Evolutionary conservation across 2,888 invertebrate genomes (phyloP).

Genomic region (Phengaris alcon): DNA sequence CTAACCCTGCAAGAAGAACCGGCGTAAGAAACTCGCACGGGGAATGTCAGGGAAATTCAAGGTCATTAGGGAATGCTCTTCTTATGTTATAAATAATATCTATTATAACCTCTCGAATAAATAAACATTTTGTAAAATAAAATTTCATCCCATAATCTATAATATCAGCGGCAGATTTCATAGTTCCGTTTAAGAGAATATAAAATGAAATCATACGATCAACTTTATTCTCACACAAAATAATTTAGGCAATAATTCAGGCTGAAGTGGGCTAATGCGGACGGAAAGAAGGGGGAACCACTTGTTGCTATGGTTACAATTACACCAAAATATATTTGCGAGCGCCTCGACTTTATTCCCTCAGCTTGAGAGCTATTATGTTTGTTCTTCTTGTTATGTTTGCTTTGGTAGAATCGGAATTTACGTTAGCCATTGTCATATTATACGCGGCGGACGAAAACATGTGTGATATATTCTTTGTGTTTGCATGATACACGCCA

Average conservation of each 20-base stretch:
- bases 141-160: background rate
- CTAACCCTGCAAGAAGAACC: too few relatives aligned
- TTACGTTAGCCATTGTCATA: slow-evolving; percentile 21
- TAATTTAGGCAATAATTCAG: slow-evolving; percentile 61
- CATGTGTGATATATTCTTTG: slow-evolving; percentile 19
- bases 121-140: background rate
- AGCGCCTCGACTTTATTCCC: slow-evolving; percentile 26
- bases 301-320: slow-evolving; percentile 66
- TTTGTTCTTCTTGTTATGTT: background rate
- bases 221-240: slow-evolving; percentile 46
- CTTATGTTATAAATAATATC: too few relatives aligned
- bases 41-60: too few relatives aligned
- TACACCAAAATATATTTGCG: slow-evolving; percentile 41
- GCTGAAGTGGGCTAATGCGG: slow-evolving; percentile 46
- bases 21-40: too few relatives aligned
- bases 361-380: background rate
- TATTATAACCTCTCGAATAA: too few relatives aligned
- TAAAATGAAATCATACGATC: slow-evolving; percentile 40
- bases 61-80: too few relatives aligned
- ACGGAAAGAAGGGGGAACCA: slow-evolving; percentile 48
- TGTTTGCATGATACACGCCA: background rate
- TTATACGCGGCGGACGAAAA: slow-evolving; percentile 10
- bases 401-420: slow-evolving; percentile 2
- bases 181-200: slow-evolving; percentile 31
- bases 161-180: background rate